Percentiles rank a stretch among this genome's conserved stretches.
These are phyloP conservation scores for Noctuana brunneofusca DNA, from an alignment of 2,888 invertebrate species.

Conservation along the genomic window DNA sequence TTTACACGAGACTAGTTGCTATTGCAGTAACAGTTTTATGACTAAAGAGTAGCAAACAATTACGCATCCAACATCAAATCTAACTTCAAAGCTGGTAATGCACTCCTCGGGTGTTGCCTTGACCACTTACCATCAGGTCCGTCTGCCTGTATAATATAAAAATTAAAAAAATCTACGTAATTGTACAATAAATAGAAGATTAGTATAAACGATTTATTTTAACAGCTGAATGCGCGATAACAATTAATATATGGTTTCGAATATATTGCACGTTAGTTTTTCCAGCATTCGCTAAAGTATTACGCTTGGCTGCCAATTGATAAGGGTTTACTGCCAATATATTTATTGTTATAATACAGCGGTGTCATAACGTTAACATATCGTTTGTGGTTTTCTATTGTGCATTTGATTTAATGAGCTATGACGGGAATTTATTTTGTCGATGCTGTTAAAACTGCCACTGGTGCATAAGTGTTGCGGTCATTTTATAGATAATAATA, in stretches of 20 bases:
- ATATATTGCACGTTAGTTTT: constrained; percentile 16
- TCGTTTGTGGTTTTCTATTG: constrained; percentile 16
- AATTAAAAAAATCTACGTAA: neutral
- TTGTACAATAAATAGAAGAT: neutral
- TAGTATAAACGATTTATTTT: neutral
- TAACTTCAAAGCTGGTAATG: too few species aligned
- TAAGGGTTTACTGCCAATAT: constrained; percentile 3
- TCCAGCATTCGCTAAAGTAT: neutral
- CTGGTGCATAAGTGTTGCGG: neutral
- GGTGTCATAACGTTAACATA: constrained; percentile 12
- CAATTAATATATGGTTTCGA: neutral
- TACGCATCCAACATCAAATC: too few species aligned
- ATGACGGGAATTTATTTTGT: constrained; percentile 15
- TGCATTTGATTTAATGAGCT: constrained; percentile 15
- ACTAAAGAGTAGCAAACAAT: neutral
- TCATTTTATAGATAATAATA: neutral
- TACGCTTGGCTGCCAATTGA: constrained; percentile 12
- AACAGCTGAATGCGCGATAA: neutral
- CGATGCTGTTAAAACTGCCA: neutral
- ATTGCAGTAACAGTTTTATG: neutral
- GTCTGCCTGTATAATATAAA: too few species aligned
- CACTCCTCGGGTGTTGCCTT: too few species aligned
- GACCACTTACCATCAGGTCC: too few species aligned
- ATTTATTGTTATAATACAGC: constrained; percentile 9
- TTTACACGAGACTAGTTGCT: neutral